Percentiles rank a stretch among this genome's conserved stretches.
Conservation (phyloP, 1,140 invertebrate genomes). For the Leptinotarsa defecta region DNA sequence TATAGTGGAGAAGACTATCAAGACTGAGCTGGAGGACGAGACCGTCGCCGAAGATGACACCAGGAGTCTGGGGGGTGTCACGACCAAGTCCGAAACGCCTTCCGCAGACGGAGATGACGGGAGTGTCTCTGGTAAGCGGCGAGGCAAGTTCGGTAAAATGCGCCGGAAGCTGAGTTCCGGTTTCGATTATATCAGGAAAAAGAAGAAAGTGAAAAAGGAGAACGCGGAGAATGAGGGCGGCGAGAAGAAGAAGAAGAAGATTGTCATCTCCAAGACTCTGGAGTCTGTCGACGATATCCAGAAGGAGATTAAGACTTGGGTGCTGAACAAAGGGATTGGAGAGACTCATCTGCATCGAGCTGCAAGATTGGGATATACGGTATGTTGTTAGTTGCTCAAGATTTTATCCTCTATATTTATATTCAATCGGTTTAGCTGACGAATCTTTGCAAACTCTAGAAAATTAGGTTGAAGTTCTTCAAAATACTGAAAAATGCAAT, state of each 20-base stretch:
- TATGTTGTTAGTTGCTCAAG: slow-evolving; percentile 57
- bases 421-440: no score
- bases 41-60: slow-evolving; percentile 40
- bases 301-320: slow-evolving; percentile 86
- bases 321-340: slow-evolving; percentile 91
- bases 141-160: slow-evolving; percentile 60
- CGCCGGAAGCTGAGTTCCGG: slow-evolving; percentile 73
- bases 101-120: slow-evolving; percentile 52
- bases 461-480: no score
- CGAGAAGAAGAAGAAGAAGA: slow-evolving; percentile 43
- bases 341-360: slow-evolving; percentile 90
- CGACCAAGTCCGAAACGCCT: slow-evolving; percentile 50
- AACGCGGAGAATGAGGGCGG: slow-evolving; percentile 55
- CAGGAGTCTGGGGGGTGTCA: slow-evolving; percentile 38
- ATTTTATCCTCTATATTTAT: no score
- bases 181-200: slow-evolving; percentile 87
- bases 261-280: slow-evolving; percentile 60
- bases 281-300: slow-evolving; percentile 77
- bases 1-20: slow-evolving; percentile 42
- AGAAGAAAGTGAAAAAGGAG: slow-evolving; percentile 70
- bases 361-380: slow-evolving; percentile 83
- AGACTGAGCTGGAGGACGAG: slow-evolving; percentile 47
- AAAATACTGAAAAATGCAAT: no score
- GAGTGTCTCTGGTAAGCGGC: slow-evolving; percentile 54
- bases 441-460: no score